Conservation (phyloP, 2,797 vertebrate species). For the Alfaro cultratus region DNA sequence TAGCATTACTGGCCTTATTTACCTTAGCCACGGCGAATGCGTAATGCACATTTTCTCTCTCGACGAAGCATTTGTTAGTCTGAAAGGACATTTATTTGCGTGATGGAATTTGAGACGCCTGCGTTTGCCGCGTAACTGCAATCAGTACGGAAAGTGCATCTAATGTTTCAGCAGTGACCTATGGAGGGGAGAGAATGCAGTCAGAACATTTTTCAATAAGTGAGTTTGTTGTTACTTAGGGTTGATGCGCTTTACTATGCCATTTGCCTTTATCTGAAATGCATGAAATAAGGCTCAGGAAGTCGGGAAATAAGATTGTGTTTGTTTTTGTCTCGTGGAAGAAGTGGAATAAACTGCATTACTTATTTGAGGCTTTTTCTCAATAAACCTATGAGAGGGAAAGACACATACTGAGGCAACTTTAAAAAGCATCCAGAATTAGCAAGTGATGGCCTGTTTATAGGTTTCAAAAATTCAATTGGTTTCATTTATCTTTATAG, state of each 20-base stretch:
- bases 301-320: neutral
- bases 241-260: neutral
- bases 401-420: neutral
- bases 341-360: neutral
- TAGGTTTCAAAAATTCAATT: neutral
- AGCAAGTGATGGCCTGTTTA: neutral
- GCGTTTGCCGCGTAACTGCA: constrained; percentile 9
- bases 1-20: neutral
- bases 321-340: neutral
- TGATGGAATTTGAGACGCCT: constrained; percentile 2
- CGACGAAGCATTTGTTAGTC: constrained; percentile 5
- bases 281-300: neutral
- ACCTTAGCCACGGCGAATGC: neutral
- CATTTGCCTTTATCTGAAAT: neutral
- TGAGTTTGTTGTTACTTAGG: neutral
- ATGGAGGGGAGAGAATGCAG: constrained; percentile 3
- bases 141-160: constrained; percentile 6
- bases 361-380: neutral
- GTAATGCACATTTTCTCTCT: constrained; percentile 7
- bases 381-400: neutral
- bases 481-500: too few species aligned
- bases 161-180: constrained; percentile 15
- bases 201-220: neutral
- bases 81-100: constrained; percentile 12
- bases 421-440: neutral